Evolutionary conservation across 2,113 vertebrate species (phyloP), one percentile per base, ranked within the genome.

Genomic region (Leucopternis melanops): DNA sequence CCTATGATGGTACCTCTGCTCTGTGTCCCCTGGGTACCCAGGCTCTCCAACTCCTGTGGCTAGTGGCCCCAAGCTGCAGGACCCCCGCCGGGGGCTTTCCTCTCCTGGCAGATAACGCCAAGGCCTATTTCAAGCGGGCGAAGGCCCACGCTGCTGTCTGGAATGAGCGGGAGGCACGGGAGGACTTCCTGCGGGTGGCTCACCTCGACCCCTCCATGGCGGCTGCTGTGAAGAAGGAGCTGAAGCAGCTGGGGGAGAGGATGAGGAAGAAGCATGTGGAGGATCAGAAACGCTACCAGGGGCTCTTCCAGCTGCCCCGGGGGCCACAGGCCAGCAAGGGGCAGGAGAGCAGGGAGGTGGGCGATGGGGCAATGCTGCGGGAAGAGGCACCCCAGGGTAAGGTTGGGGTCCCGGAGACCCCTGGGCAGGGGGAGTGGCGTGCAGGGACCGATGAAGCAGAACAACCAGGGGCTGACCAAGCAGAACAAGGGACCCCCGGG

Each of bases 51-150:
- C 71, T 36, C 36, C 86, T 6, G 5, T 36, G 29, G 54, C 79
- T 75, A 52, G n/a, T 52, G 74, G 25, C 11, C 32, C 52, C 23
- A 58, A 61, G 86, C 88, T 70, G 54, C 63, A 77, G 69, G n/a
- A 42, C 13, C 12, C 61, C 49, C 9, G 0, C 11, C 0, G 20
- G 12, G 55, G 67, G 5, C 70, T 69, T 62, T 80, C 14, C 72
- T 78, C 77, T 74, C 69, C 66, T 1, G 19, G 32, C 95, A 99
- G 99, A 98, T 96, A 99, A 98, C 0, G 98, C 98, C 80, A 99
- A 99, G 85, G 98, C 98, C 34, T 99, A 98, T 93, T 99, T 99
- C 97, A 99, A 99, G 96, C 96, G 98, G 81, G 98, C 98, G 0
- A 99, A 99, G 88, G 98, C 98, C 11, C 98, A 99, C 0, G 96